Percentiles rank a stretch among this genome's conserved stretches.
Conservation (phyloP, 2,888 invertebrate species). For the Paralinhomoeus sp. region DNA sequence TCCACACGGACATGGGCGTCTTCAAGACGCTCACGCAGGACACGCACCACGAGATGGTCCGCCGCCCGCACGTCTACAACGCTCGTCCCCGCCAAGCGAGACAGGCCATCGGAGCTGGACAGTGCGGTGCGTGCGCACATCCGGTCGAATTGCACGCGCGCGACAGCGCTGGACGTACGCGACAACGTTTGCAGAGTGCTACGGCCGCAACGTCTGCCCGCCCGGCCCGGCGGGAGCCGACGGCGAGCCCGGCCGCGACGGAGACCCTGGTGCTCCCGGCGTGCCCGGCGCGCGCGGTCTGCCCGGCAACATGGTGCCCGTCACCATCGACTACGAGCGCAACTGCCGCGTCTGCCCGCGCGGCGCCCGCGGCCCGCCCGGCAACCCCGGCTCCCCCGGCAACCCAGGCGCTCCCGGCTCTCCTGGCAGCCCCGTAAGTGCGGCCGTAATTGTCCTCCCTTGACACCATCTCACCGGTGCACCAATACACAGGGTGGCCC, state of each 20-base stretch:
- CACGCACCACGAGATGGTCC: no score
- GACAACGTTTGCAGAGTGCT: conserved; percentile 8
- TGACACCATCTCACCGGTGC: no score
- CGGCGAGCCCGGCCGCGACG: conserved; percentile 14
- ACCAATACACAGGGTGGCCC: no score
- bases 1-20: not conserved
- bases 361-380: conserved; percentile 17
- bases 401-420: conserved; percentile 14
- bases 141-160: no score
- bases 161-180: no score
- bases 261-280: conserved; percentile 12
- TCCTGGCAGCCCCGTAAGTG: not conserved
- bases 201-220: conserved; percentile 12
- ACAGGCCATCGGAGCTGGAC: no score
- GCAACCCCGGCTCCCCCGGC: conserved; percentile 11
- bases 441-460: no score
- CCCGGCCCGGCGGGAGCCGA: conserved; percentile 13
- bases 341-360: conserved; percentile 17
- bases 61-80: no score
- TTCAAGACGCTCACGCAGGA: not conserved
- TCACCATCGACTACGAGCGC: conserved; percentile 15
- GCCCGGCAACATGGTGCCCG: conserved; percentile 17
- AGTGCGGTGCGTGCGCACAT: no score
- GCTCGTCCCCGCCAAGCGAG: no score
- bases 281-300: conserved; percentile 14